These are phyloP conservation scores for Coenonympha arcania DNA, from an alignment of 2,888 invertebrate genomes.

Conservation along the genomic window DNA sequence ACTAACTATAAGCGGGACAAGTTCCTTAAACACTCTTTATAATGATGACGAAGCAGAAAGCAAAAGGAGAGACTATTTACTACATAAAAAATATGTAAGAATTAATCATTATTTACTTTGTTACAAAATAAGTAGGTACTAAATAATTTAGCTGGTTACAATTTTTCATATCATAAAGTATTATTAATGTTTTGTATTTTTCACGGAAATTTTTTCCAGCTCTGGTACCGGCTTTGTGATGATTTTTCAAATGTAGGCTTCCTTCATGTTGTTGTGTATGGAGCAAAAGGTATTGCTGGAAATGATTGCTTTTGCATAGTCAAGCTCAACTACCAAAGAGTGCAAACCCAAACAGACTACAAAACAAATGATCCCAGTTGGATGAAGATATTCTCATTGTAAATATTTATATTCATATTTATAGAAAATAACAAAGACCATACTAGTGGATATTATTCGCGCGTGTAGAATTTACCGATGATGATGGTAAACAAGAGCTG, in stretches of 20 bases:
- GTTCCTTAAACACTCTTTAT: conserved; percentile 86
- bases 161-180: background rate
- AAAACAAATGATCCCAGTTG: conserved; percentile 95
- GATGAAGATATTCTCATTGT: conserved; percentile 98
- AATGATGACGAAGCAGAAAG: conserved; percentile 86
- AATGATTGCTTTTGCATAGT: conserved; percentile 97
- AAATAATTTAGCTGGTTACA: background rate
- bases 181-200: background rate
- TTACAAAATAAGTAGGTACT: too few relatives aligned
- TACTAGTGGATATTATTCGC: too few relatives aligned
- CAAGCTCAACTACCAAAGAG: conserved; percentile 90
- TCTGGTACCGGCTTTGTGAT: conserved; percentile 58
- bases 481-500: too few relatives aligned
- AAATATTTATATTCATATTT: conserved; percentile 50
- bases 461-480: too few relatives aligned
- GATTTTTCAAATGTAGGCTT: conserved; percentile 84
- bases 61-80: conserved; percentile 11
- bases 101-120: background rate
- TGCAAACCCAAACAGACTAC: conserved; percentile 97
- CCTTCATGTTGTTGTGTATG: conserved; percentile 90
- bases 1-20: conserved; percentile 93
- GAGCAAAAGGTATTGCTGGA: conserved; percentile 84
- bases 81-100: conserved; percentile 75
- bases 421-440: too few relatives aligned
- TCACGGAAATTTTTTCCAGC: conserved; percentile 34